These are phyloP conservation scores for Saccostrea cuccullata DNA, from an alignment of 1,140 invertebrate species.

Conservation along the genomic window DNA sequence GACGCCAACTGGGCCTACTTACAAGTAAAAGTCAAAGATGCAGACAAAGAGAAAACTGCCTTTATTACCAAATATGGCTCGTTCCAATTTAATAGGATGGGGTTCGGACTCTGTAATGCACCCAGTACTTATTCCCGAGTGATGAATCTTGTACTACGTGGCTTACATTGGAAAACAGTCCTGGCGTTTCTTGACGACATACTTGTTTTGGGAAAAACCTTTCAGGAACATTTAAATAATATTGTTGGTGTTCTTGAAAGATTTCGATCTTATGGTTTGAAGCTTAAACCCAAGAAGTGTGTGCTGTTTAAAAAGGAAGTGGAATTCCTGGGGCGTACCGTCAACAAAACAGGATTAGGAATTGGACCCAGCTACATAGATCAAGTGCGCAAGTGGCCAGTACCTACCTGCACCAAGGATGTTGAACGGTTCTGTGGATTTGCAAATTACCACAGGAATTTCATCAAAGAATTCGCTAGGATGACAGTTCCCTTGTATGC, in stretches of 20 bases:
- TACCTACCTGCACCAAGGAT: slow-evolving; percentile 17
- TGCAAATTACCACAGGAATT: slow-evolving; percentile 34
- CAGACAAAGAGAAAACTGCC: no score
- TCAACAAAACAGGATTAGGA: slow-evolving; percentile 15
- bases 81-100: no score
- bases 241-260: background rate
- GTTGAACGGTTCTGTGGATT: slow-evolving; percentile 54
- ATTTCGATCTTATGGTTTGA: slow-evolving; percentile 36
- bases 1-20: slow-evolving; percentile 33
- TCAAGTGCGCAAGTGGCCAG: slow-evolving; percentile 5
- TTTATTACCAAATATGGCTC: no score
- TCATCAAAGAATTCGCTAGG: no score
- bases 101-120: no score
- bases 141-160: no score
- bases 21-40: slow-evolving; percentile 26
- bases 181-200: slow-evolving; percentile 46
- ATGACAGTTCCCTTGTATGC: no score
- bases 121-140: no score
- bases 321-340: slow-evolving; percentile 16
- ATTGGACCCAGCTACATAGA: background rate
- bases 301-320: no score
- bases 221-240: slow-evolving; percentile 36
- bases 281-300: slow-evolving; percentile 24
- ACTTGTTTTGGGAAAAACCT: slow-evolving; percentile 18
- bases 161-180: no score